Percentiles rank a stretch among this genome's conserved stretches.
phyloP scores from a whole-genome alignment of 2,888 invertebrate species.

The Pantelozetes paolii region DNA sequence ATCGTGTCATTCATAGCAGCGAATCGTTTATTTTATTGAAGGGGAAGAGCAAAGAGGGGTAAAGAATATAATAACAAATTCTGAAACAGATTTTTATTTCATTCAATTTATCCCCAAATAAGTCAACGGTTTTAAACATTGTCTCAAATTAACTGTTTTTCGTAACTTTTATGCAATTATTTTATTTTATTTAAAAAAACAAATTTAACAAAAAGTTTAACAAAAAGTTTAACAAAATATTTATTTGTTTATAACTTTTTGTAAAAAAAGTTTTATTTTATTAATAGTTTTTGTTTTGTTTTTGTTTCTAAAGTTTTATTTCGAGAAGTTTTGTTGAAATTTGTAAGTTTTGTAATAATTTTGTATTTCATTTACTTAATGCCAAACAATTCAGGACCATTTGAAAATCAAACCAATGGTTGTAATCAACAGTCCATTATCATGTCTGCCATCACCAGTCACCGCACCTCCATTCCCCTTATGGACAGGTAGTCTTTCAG shows the following conservation, averaged over 20 bases:
- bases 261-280: background rate
- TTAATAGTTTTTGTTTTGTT: background rate
- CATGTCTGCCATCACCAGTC: constrained; percentile 10
- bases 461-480: background rate
- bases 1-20: constrained; percentile 32
- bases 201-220: too few relatives aligned
- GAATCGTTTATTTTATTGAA: constrained; percentile 22
- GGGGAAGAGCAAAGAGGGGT: constrained; percentile 17
- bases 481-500: background rate
- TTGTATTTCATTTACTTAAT: too few relatives aligned
- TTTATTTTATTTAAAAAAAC: background rate
- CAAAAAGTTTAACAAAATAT: too few relatives aligned
- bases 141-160: too few relatives aligned
- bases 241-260: background rate
- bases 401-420: background rate
- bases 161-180: background rate
- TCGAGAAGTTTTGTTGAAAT: background rate
- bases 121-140: background rate
- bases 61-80: background rate
- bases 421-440: background rate
- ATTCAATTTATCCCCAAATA: background rate
- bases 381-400: background rate
- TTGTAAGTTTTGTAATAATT: background rate
- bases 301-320: background rate
- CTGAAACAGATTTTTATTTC: background rate